Percentiles rank a stretch among this genome's conserved stretches.
Evolutionary conservation across 2,797 vertebrate genomes (phyloP).

Genomic region (Macropodus opercularis): DNA sequence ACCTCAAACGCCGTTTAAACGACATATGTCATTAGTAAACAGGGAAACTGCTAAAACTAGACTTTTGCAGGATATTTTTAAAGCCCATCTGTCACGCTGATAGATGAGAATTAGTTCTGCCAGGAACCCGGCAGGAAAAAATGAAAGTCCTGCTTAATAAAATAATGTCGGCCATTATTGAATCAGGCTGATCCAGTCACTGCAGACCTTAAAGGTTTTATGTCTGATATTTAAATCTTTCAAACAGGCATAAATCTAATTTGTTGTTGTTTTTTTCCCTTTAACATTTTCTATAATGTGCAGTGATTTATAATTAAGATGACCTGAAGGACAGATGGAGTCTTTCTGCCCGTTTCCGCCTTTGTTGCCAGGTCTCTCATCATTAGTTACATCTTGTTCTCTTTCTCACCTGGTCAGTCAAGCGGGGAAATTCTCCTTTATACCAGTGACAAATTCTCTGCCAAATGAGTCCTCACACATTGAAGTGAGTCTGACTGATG

Average conservation of each 20-base stretch:
- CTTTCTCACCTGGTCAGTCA: slow-evolving; percentile 33
- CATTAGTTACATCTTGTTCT: slow-evolving; percentile 17
- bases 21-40: not conserved
- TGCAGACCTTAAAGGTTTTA: not conserved
- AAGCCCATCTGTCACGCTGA: slow-evolving; percentile 27
- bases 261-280: not conserved
- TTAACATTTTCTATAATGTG: not conserved
- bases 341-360: slow-evolving; percentile 26
- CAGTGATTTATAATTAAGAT: slow-evolving; percentile 7
- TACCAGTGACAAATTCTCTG: slow-evolving; percentile 26
- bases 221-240: slow-evolving; percentile 1
- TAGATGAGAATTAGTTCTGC: slow-evolving; percentile 4
- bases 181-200: not conserved
- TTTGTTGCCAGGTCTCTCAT: slow-evolving; percentile 7
- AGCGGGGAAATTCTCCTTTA: slow-evolving; percentile 30
- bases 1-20: not conserved
- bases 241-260: not conserved
- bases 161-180: not conserved
- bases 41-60: not conserved
- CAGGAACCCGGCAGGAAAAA: not conserved
- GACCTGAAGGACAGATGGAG: slow-evolving; percentile 38
- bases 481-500: slow-evolving; percentile 47
- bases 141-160: not conserved
- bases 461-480: slow-evolving; percentile 38
- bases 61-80: slow-evolving; percentile 1